A percentile compares a stretch with the other conserved stretches of the same genome.
These are phyloP conservation scores for Drosophila quinaria DNA, from an alignment of 2,888 invertebrate genomes.

Conservation along the genomic window DNA sequence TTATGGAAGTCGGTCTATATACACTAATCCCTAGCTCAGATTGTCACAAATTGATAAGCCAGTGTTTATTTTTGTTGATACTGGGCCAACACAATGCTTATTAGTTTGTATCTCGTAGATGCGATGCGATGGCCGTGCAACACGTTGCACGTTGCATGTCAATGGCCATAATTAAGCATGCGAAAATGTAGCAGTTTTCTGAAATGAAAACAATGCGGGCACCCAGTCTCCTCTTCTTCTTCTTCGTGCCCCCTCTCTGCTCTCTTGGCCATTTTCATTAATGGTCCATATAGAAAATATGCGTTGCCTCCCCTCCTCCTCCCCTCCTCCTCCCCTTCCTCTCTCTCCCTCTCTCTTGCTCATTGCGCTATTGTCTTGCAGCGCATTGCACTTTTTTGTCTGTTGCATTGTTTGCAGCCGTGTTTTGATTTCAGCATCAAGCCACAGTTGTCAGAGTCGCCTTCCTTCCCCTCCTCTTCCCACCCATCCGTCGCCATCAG, in stretches of 20 bases:
- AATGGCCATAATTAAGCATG: conserved; percentile 82
- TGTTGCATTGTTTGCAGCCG: conserved; percentile 68
- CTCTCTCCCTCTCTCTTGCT: background rate
- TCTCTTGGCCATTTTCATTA: conserved; percentile 77
- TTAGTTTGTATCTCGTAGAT: conserved; percentile 65
- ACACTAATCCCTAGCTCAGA: no score
- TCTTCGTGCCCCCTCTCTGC: background rate
- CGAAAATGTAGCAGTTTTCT: conserved; percentile 73
- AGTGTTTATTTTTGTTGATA: background rate
- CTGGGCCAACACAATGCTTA: conserved; percentile 47
- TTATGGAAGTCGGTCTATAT: no score
- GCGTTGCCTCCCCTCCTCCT: conserved; percentile 15
- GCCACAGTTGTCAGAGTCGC: conserved; percentile 50
- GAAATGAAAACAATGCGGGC: conserved; percentile 79
- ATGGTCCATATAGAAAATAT: conserved; percentile 65
- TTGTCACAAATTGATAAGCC: background rate
- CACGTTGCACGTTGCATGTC: conserved; percentile 82
- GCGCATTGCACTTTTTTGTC: conserved; percentile 61
- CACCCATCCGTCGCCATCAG: background rate
- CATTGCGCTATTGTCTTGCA: conserved; percentile 49
- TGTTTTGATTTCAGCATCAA: conserved; percentile 78
- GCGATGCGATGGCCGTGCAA: conserved; percentile 56
- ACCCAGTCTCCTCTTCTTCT: conserved; percentile 24
- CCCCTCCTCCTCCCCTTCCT: background rate
- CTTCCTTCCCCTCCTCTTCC: background rate